Evolutionary conservation across 2,113 vertebrate species (phyloP).

Genomic region (Caloenas nicobarica): DNA sequence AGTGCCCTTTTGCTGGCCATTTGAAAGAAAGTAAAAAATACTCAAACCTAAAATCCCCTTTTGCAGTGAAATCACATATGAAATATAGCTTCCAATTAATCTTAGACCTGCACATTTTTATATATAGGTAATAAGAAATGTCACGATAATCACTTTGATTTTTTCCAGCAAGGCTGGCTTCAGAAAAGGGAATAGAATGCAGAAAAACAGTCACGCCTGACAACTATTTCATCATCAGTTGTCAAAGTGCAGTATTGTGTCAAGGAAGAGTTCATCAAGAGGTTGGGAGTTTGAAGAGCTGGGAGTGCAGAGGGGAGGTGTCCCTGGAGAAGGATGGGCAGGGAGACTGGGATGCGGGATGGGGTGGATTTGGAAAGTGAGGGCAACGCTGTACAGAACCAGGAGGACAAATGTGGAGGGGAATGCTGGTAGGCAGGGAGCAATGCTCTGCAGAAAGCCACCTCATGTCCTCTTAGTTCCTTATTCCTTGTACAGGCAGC

Average conservation of each 20-base stretch:
- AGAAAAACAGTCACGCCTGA: neutral
- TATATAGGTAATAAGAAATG: neutral
- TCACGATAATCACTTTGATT: neutral
- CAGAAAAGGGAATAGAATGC: neutral
- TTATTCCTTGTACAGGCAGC: neutral
- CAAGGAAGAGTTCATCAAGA: neutral
- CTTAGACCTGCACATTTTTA: neutral
- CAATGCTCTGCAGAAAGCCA: neutral
- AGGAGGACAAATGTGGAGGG: neutral
- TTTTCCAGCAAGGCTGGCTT: neutral
- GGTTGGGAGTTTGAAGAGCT: neutral
- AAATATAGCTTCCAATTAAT: neutral
- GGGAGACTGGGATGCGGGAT: neutral
- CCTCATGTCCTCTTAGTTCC: fast-evolving
- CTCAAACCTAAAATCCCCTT: neutral
- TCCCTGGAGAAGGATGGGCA: neutral
- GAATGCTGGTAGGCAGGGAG: neutral
- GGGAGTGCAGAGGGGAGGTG: neutral
- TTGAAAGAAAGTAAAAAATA: neutral
- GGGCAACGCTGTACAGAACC: neutral
- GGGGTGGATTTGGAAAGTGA: neutral
- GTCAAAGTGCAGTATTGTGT: fast-evolving
- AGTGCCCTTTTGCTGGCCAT: neutral
- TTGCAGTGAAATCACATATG: neutral
- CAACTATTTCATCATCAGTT: neutral